phyloP scores from a whole-genome alignment of 2,888 invertebrate species.

The Tridacna gigas region DNA sequence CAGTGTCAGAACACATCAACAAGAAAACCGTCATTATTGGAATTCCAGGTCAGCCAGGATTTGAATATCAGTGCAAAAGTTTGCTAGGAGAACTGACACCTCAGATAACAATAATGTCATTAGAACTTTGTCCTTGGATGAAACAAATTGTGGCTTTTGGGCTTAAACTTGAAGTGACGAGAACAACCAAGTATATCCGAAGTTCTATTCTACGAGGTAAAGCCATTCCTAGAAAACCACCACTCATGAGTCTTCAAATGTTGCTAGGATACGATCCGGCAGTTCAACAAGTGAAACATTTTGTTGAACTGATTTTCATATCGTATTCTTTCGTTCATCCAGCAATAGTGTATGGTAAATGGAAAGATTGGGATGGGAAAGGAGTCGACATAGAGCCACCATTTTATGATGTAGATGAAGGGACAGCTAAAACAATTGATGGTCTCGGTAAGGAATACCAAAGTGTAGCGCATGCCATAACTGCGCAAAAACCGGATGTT shows the following conservation, averaged over 20 bases:
- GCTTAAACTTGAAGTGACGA: constrained; percentile 64
- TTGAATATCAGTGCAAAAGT: constrained; percentile 76
- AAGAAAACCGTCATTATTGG: constrained; percentile 75
- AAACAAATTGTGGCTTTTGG: constrained; percentile 75
- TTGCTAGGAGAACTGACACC: constrained; percentile 61
- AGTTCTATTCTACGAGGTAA: constrained; percentile 70
- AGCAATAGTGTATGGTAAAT: constrained; percentile 73
- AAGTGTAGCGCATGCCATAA: constrained; percentile 60
- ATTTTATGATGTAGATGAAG: constrained; percentile 70
- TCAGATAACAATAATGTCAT: constrained; percentile 73
- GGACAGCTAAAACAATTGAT: constrained; percentile 60
- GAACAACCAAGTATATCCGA: constrained; percentile 61
- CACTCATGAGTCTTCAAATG: constrained; percentile 69
- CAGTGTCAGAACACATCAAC: constrained; percentile 70
- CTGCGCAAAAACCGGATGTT: constrained; percentile 58
- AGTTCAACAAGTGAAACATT: constrained; percentile 67
- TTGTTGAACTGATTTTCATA: constrained; percentile 70
- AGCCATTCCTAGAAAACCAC: constrained; percentile 67
- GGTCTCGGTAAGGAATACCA: constrained; percentile 66
- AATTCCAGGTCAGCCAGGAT: constrained; percentile 78
- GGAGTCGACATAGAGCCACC: constrained; percentile 65
- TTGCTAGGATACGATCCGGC: constrained; percentile 67
- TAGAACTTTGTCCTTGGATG: constrained; percentile 77
- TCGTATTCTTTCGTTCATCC: constrained; percentile 72
- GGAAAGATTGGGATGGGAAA: constrained; percentile 75